Evolutionary conservation across 2,888 invertebrate species (phyloP).

Genomic region (Morpho helenor): DNA sequence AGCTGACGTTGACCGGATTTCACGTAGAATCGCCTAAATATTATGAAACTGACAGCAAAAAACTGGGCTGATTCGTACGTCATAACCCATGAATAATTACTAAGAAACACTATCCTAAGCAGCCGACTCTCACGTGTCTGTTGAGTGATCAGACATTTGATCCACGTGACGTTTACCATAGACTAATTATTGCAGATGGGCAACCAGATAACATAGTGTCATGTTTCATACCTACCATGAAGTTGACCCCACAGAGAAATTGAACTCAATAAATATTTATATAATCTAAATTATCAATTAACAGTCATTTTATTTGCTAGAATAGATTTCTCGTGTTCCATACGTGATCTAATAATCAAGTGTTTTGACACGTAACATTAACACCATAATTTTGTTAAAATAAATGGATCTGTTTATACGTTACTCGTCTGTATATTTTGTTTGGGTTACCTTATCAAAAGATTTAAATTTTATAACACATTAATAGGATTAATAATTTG

Average conservation of each 20-base stretch:
- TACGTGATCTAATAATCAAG: conserved; percentile 7
- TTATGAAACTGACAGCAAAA: conserved; percentile 7
- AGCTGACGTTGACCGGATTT: too few species aligned
- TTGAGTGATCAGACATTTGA: conserved; percentile 18
- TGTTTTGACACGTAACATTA: background rate
- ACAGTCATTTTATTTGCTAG: background rate
- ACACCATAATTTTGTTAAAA: background rate
- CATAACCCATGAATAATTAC: conserved; percentile 17
- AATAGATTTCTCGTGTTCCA: conserved; percentile 12
- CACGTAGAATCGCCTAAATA: too few species aligned
- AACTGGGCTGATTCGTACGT: conserved; percentile 9
- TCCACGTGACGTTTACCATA: conserved; percentile 17
- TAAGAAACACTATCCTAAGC: conserved; percentile 13
- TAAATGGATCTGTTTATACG: too few species aligned
- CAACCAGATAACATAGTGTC: conserved; percentile 1
- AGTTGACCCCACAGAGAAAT: conserved; percentile 9
- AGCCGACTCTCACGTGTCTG: conserved; percentile 13
- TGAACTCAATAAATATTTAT: conserved; percentile 7
- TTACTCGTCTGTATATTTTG: too few species aligned
- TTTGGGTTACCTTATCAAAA: too few species aligned
- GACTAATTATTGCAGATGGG: conserved; percentile 8
- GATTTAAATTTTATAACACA: too few species aligned
- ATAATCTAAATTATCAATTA: conserved; percentile 10
- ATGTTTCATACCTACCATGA: conserved; percentile 4
- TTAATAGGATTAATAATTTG: too few species aligned